Conservation (phyloP, 2,797 vertebrate species). For the Pristis pectinata region DNA sequence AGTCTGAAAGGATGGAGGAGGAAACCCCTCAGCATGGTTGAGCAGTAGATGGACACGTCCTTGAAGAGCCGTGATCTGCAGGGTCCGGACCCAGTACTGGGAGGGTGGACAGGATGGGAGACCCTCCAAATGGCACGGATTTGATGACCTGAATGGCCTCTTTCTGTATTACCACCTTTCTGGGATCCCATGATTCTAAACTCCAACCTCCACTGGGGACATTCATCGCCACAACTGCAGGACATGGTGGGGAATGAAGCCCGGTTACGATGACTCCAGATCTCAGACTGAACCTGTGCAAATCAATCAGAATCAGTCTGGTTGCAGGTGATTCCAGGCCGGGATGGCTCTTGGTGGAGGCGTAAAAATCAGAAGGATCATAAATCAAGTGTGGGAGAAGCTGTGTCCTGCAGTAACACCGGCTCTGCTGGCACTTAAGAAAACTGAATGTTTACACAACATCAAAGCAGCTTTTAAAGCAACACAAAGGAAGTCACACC, state of each 20-base stretch:
- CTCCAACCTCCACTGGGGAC: not conserved
- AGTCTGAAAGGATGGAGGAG: too few species aligned
- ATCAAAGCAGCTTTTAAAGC: slow-evolving; percentile 6
- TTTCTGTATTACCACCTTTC: not conserved
- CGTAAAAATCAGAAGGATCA: not conserved
- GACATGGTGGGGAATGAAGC: not conserved
- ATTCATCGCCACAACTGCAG: not conserved
- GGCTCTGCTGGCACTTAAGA: too few species aligned
- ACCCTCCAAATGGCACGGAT: too few species aligned
- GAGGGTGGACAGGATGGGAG: too few species aligned
- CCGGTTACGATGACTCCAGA: not conserved
- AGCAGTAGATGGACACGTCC: too few species aligned
- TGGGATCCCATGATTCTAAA: not conserved
- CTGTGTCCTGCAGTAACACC: not conserved
- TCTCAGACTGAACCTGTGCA: not conserved
- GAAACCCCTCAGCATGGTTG: too few species aligned
- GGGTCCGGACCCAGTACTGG: too few species aligned
- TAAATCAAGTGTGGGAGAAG: not conserved
- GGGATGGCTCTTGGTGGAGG: not conserved
- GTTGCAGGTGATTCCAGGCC: not conserved
- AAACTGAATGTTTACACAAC: not conserved
- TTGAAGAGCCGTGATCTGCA: too few species aligned
- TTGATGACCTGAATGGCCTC: too few species aligned
- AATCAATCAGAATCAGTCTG: not conserved
- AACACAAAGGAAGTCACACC: not conserved